These are phyloP conservation scores for Asbolus verrucosus DNA, from an alignment of 1,140 invertebrate genomes.

Conservation along the genomic window DNA sequence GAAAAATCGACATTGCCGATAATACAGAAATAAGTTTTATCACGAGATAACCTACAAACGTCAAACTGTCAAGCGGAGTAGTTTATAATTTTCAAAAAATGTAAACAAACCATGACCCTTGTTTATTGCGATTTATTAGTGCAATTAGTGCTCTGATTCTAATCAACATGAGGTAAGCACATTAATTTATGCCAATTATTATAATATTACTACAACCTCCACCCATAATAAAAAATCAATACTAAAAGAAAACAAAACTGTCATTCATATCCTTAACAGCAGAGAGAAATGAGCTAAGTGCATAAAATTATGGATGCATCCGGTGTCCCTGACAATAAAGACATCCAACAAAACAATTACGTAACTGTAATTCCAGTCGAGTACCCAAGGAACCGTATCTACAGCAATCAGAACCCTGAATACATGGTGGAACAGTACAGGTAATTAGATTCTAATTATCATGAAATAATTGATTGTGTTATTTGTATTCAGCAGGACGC, in stretches of 20 bases:
- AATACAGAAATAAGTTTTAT: not conserved
- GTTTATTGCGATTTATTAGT: not conserved
- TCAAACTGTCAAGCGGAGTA: not conserved
- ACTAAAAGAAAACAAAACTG: not conserved
- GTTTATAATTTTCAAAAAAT: conserved; percentile 19
- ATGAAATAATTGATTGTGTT: not conserved
- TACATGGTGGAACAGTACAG: conserved; percentile 58
- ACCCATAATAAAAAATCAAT: conserved; percentile 20
- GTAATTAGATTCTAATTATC: conserved; percentile 50
- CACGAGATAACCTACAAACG: not conserved
- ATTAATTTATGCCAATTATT: conserved; percentile 6
- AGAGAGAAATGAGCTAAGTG: conserved; percentile 8
- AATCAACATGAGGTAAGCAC: not conserved
- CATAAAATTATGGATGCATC: conserved; percentile 29
- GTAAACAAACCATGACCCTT: conserved; percentile 9
- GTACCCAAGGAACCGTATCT: conserved; percentile 54
- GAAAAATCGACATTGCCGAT: conserved; percentile 29
- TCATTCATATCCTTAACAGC: not conserved
- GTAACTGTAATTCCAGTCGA: conserved; percentile 60
- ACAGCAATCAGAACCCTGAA: conserved; percentile 55
- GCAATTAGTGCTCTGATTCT: not conserved
- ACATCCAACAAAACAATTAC: conserved; percentile 57
- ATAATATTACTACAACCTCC: conserved; percentile 11
- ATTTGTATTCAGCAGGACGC: conserved; percentile 8
- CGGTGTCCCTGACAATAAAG: conserved; percentile 46